Conservation (phyloP, 2,888 invertebrate genomes). For the Toxonevra muliebris region DNA sequence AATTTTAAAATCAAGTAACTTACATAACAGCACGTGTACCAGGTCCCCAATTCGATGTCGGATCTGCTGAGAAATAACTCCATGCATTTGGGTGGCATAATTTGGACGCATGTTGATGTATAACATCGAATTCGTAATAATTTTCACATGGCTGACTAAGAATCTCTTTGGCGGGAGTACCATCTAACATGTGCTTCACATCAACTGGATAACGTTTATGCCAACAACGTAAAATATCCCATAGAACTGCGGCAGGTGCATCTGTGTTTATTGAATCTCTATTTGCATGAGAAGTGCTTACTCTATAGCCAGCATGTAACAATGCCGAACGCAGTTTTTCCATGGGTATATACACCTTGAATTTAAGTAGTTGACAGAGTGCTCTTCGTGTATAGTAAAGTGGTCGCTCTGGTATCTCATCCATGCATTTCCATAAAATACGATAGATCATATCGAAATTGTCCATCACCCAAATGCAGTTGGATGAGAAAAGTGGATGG, state of each 20-base stretch:
- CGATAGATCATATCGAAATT: no score
- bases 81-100: constrained; percentile 77
- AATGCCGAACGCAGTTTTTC: constrained; percentile 82
- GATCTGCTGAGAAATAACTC: constrained; percentile 89
- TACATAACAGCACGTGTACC: constrained; percentile 83
- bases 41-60: constrained; percentile 90
- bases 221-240: constrained; percentile 93
- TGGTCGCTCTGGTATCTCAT: constrained; percentile 86
- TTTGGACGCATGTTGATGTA: constrained; percentile 75
- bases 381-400: constrained; percentile 87
- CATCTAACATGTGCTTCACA: constrained; percentile 68
- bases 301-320: constrained; percentile 87
- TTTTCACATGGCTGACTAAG: constrained; percentile 67
- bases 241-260: constrained; percentile 85
- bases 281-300: constrained; percentile 91
- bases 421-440: constrained; percentile 83
- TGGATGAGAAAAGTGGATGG: no score
- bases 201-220: constrained; percentile 74
- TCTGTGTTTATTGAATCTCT: constrained; percentile 91
- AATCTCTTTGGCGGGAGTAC: constrained; percentile 65
- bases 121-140: constrained; percentile 65
- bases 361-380: constrained; percentile 77
- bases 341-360: constrained; percentile 77
- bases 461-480: no score
- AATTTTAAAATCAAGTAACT: no score